phyloP scores from a whole-genome alignment of 2,797 vertebrate species.

The Atherinosoma microstoma region DNA sequence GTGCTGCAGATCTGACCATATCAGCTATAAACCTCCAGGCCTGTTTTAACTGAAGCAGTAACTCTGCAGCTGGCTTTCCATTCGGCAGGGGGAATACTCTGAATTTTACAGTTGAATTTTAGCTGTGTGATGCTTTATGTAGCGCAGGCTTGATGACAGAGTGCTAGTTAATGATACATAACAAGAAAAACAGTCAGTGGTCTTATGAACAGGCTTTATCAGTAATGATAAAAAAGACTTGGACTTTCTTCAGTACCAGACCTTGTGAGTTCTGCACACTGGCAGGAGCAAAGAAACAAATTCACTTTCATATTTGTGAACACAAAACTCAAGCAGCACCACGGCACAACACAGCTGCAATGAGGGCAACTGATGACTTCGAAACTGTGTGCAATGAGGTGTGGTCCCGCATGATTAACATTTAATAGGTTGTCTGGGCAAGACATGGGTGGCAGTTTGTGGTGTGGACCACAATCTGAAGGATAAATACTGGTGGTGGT shows the following conservation, averaged over 20 bases:
- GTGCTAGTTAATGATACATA: constrained; percentile 79
- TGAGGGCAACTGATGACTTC: constrained; percentile 37
- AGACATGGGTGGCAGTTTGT: neutral
- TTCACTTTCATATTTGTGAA: constrained; percentile 27
- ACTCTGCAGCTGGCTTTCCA: constrained; percentile 33
- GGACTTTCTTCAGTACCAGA: constrained; percentile 45
- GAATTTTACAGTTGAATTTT: constrained; percentile 38
- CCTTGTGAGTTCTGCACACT: constrained; percentile 23
- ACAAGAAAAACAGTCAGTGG: constrained; percentile 63
- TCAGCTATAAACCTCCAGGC: constrained; percentile 28
- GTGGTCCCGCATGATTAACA: constrained; percentile 58
- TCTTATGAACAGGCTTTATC: constrained; percentile 59
- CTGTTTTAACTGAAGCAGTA: constrained; percentile 27
- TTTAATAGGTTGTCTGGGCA: constrained; percentile 60
- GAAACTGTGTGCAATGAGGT: constrained; percentile 56
- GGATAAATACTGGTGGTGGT: constrained; percentile 4
- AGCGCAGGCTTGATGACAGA: constrained; percentile 29
- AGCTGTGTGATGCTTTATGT: constrained; percentile 33
- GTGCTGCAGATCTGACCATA: constrained; percentile 30
- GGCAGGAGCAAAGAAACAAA: constrained; percentile 42
- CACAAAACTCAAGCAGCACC: constrained; percentile 21
- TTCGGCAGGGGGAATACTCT: constrained; percentile 27
- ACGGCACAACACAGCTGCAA: constrained; percentile 24
- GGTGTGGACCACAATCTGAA: neutral
- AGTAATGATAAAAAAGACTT: constrained; percentile 61